Evolutionary conservation across 2,797 vertebrate genomes (phyloP).

Genomic region (Rhinatrema bivittatum): DNA sequence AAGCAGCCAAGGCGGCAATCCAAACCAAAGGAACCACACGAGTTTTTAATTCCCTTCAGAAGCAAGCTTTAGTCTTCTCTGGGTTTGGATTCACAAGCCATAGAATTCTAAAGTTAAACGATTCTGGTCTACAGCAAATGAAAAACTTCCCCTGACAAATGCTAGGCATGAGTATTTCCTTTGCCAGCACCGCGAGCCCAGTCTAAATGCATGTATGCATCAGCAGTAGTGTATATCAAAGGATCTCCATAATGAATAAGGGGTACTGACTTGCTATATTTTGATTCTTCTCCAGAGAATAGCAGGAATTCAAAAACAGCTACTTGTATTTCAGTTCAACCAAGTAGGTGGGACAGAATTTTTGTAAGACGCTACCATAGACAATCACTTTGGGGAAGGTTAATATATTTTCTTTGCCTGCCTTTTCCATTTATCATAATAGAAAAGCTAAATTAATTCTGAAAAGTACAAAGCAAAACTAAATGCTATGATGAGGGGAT

Average conservation of each 20-base stretch:
- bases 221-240: conserved; percentile 22
- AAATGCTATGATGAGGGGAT: no score
- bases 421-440: background rate
- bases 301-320: background rate
- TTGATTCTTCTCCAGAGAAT: conserved; percentile 9
- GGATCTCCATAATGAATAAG: conserved; percentile 7
- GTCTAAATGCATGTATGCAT: conserved; percentile 8
- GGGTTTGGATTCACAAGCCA: conserved; percentile 16
- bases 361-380: background rate
- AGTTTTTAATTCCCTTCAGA: conserved; percentile 28
- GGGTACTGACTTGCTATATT: background rate
- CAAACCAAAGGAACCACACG: conserved; percentile 20
- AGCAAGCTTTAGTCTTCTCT: conserved; percentile 17
- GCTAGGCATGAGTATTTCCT: conserved; percentile 21
- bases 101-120: conserved; percentile 25
- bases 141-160: conserved; percentile 29
- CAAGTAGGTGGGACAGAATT: conserved; percentile 7
- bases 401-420: background rate
- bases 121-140: conserved; percentile 29
- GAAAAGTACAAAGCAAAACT: background rate
- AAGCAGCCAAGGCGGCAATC: conserved; percentile 11
- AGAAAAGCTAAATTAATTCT: no score
- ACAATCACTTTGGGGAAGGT: background rate
- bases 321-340: background rate
- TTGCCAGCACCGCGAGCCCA: conserved; percentile 28